Evolutionary conservation across 2,888 invertebrate species (phyloP), one percentile per base, ranked within the genome.

Genomic region (Hesperia comma): DNA sequence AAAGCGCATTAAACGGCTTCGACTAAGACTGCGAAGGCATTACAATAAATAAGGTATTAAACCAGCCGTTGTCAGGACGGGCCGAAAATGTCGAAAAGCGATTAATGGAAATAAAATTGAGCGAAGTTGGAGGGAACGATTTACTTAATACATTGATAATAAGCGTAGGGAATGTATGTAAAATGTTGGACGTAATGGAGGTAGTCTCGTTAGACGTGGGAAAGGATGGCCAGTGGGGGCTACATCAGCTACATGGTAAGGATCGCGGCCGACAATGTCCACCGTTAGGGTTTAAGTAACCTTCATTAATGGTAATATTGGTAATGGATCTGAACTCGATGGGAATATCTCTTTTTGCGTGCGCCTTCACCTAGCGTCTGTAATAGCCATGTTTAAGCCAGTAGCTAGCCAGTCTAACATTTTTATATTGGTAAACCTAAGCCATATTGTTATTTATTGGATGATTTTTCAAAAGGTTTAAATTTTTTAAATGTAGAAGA

Each of bases 161-260:
- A 90, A 90, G 87, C 84, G 85, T 77, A 79, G 80, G 82, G 88
- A 86, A 87, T 87, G 86, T 86, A 89, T 88, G 86, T 89, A 89
- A 89, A 87, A 87, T 81, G 88, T 81, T 81, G 81, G 78, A 82
- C 83, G 89, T 90, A 92, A 90, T 92, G 85, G 87, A 82, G 85
- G 86, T 81, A 86, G 90, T 80, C 90, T 91, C 83, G 90, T 92
- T 92, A 91, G 87, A 90, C 90, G 90, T 92, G 92, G 92, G 92
- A 92, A 91, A 80, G 82, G 69, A 70, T 75, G 74, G 76, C 72
- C 71, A 76, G 73, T 71, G 74, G 75, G 71, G 81, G 77, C 80
- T 86, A 88, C 88, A 90, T 79, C 71, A 80, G 77, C 80, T 86
- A 88, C 88, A 90, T 79, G 88, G 85, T 82, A 85, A 82, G 81